These are phyloP conservation scores for Disparrhopalites patrizii DNA, from an alignment of 2,888 invertebrate genomes.

Conservation along the genomic window DNA sequence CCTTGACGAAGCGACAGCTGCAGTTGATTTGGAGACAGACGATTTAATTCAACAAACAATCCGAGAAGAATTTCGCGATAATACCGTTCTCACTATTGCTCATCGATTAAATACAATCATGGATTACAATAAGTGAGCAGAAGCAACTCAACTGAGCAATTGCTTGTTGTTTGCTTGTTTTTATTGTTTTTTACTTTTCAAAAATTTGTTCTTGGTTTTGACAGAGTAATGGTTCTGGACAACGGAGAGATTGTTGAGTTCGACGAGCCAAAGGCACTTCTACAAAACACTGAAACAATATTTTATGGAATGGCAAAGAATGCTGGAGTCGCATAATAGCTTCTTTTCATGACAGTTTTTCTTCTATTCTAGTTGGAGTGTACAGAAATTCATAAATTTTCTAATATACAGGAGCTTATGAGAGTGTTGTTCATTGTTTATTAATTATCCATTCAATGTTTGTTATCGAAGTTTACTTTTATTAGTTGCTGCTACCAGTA, in stretches of 20 bases:
- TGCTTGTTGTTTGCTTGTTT: background rate
- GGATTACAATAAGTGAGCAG: conserved; percentile 69
- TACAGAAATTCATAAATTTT: too few species aligned
- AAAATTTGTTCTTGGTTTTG: background rate
- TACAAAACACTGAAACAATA: conserved; percentile 51
- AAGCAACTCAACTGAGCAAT: conserved; percentile 53
- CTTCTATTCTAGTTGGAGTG: too few species aligned
- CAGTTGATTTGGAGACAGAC: conserved; percentile 61
- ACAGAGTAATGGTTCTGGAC: conserved; percentile 53
- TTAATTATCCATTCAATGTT: too few species aligned
- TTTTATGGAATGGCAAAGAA: conserved; percentile 57
- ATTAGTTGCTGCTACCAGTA: too few species aligned
- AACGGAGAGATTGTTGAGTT: conserved; percentile 53
- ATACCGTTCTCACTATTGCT: conserved; percentile 87
- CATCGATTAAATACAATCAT: conserved; percentile 89
- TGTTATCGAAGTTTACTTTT: too few species aligned
- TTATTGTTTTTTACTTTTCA: background rate
- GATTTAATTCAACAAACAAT: conserved; percentile 69
- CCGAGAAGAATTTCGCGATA: conserved; percentile 75
- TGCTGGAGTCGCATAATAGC: conserved; percentile 50
- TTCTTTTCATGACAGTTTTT: too few species aligned
- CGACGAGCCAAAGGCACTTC: conserved; percentile 51
- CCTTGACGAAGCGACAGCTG: conserved; percentile 66
- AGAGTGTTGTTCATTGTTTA: too few species aligned
- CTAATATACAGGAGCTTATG: too few species aligned